A percentile compares a stretch with the other conserved stretches of the same genome.
These are phyloP conservation scores for Cinclus mexicanus DNA, from an alignment of 2,113 vertebrate species.

Conservation along the genomic window DNA sequence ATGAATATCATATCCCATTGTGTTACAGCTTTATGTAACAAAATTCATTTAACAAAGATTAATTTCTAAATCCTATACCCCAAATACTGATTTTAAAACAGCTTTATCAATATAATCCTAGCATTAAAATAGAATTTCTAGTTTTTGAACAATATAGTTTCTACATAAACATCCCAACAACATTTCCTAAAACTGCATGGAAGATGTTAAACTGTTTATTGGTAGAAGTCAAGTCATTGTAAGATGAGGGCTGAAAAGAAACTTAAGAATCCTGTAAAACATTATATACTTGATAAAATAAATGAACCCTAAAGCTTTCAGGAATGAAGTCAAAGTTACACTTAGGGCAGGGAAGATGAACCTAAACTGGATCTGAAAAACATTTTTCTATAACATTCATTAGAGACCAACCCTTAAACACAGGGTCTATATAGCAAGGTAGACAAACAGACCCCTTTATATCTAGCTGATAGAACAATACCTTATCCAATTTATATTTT, in stretches of 20 bases:
- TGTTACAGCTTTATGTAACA: not conserved
- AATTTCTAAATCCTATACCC: not conserved
- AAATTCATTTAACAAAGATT: not conserved
- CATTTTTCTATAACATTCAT: not conserved
- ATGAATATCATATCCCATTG: not conserved
- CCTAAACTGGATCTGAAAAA: not conserved
- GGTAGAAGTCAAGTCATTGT: not conserved
- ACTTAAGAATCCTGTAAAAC: not conserved
- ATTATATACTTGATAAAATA: not conserved
- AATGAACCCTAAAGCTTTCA: not conserved
- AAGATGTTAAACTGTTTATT: not conserved
- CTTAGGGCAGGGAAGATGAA: not conserved
- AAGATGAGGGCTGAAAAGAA: not conserved
- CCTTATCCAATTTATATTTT: not conserved
- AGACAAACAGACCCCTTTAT: not conserved
- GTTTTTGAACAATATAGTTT: not conserved
- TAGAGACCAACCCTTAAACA: not conserved
- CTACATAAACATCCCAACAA: not conserved
- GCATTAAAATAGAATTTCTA: not conserved
- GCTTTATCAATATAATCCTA: not conserved
- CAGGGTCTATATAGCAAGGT: accelerated
- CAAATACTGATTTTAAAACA: not conserved
- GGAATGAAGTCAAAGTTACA: not conserved
- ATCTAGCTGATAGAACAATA: not conserved
- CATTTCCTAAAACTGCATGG: not conserved